Evolutionary conservation across 1,140 invertebrate genomes (phyloP).

Genomic region (Papilio aristodemus): DNA sequence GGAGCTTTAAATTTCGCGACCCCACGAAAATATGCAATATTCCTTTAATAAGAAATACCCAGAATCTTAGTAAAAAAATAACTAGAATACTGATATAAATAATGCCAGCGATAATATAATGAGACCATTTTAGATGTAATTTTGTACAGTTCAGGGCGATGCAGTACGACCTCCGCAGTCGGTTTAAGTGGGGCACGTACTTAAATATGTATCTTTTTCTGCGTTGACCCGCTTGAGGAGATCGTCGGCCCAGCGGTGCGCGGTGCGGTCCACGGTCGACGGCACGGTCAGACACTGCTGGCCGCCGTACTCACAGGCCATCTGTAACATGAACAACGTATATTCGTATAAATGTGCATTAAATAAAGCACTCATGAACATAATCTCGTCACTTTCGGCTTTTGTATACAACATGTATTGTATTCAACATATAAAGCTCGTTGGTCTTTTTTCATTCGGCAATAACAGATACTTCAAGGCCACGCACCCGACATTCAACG

Average conservation of each 20-base stretch:
- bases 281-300: constrained; percentile 66
- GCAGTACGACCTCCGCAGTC: not conserved
- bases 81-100: too few species aligned
- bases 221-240: constrained; percentile 48
- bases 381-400: too few species aligned
- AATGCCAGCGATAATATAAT: not conserved
- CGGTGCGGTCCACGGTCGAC: constrained; percentile 67
- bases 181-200: constrained; percentile 47
- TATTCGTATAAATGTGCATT: not conserved
- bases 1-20: not conserved
- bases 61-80: too few species aligned
- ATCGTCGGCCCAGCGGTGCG: constrained; percentile 69
- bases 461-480: too few species aligned
- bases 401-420: too few species aligned
- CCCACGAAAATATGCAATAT: not conserved
- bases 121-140: not conserved
- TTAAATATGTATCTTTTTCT: constrained; percentile 48
- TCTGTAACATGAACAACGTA: constrained; percentile 46
- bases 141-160: constrained; percentile 4
- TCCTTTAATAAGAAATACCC: too few species aligned
- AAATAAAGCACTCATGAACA: too few species aligned
- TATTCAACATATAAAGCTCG: too few species aligned
- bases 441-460: too few species aligned
- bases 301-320: constrained; percentile 66
- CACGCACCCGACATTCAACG: too few species aligned